Percentiles rank a stretch among this genome's conserved stretches.
Conservation (phyloP, 2,113 vertebrate genomes). For the Ibidorhyncha struthersii region DNA sequence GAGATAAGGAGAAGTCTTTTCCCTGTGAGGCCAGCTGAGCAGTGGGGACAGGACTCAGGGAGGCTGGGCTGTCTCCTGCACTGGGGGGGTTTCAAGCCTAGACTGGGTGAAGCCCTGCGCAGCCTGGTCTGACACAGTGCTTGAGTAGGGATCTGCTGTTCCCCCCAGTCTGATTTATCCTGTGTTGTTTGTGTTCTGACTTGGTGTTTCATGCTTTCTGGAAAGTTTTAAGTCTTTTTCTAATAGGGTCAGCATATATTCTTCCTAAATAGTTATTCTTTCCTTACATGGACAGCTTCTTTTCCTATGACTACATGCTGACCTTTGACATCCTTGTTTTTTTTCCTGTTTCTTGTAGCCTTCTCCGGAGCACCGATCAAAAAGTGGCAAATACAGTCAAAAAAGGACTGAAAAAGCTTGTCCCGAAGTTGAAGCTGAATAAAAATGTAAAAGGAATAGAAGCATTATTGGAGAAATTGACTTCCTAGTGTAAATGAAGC, state of each 20-base stretch:
- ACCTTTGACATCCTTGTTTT: not conserved
- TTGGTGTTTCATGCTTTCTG: not conserved
- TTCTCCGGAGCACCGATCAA: conserved; percentile 85
- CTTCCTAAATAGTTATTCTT: not conserved
- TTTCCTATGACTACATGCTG: not conserved
- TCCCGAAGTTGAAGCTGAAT: conserved; percentile 76
- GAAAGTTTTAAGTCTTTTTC: not conserved
- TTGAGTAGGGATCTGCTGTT: not conserved
- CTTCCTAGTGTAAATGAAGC: conserved; percentile 60
- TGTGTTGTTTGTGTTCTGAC: not conserved
- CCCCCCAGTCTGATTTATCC: not conserved
- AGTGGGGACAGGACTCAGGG: no score
- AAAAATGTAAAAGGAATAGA: conserved; percentile 82
- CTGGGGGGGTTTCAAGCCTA: no score
- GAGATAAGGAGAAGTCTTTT: no score
- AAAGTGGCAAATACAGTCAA: conserved; percentile 80
- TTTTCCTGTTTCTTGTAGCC: conserved; percentile 71
- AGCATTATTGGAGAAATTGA: conserved; percentile 85
- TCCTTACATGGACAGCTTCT: not conserved
- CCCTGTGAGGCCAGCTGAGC: no score
- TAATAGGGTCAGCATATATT: not conserved
- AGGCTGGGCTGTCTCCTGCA: no score
- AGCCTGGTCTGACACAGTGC: not conserved
- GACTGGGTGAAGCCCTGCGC: no score
- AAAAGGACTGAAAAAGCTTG: conserved; percentile 77